Percentiles rank a stretch among this genome's conserved stretches.
Conservation (phyloP, 1,140 invertebrate genomes). For the Hydropsyche tenuis region DNA sequence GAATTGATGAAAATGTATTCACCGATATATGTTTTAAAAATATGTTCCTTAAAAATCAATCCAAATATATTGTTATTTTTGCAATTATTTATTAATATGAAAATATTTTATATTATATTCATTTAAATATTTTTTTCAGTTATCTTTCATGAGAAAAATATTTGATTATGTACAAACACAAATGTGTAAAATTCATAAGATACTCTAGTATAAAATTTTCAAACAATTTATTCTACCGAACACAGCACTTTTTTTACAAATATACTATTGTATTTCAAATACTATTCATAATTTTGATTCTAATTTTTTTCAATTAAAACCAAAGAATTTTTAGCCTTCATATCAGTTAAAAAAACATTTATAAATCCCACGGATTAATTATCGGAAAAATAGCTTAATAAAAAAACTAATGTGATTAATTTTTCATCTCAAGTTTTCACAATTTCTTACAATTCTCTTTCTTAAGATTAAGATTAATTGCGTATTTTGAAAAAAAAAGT, state of each 20-base stretch:
- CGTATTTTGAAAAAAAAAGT: slow-evolving; percentile 1
- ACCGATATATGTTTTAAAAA: neutral
- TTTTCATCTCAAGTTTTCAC: slow-evolving; percentile 8
- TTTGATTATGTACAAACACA: neutral
- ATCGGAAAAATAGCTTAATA: no score
- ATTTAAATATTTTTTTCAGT: neutral
- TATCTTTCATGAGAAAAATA: neutral
- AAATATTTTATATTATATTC: neutral
- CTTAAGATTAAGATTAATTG: slow-evolving; percentile 7
- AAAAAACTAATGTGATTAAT: no score
- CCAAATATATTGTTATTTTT: slow-evolving; percentile 24
- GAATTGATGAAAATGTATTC: slow-evolving; percentile 2
- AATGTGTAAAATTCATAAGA: no score
- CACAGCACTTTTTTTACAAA: no score
- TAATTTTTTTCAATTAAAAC: no score
- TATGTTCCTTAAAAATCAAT: slow-evolving; percentile 18
- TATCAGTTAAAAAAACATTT: no score
- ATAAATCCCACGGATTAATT: no score
- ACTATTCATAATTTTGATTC: no score
- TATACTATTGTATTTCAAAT: no score
- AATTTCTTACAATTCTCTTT: neutral
- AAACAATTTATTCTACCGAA: no score
- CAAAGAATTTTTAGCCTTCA: no score
- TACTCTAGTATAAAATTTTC: no score
- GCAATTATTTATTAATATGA: slow-evolving; percentile 10